Evolutionary conservation across 2,797 vertebrate species (phyloP).

Genomic region (Anolis apletophallus): DNA sequence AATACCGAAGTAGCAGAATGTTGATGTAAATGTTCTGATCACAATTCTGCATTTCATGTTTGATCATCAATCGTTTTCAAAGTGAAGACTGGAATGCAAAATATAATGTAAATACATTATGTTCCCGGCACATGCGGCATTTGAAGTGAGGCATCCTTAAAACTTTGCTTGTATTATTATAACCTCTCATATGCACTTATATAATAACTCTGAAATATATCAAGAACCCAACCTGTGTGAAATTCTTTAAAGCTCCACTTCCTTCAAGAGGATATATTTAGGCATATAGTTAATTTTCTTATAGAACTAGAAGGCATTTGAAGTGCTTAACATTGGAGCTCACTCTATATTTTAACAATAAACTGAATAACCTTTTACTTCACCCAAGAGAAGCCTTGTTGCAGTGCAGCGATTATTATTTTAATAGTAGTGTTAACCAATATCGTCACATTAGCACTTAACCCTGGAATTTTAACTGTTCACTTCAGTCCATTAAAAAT

Average conservation of each 20-base stretch:
- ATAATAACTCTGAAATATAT: not conserved
- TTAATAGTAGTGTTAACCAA: not conserved
- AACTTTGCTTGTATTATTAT: no score
- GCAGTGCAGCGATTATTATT: not conserved
- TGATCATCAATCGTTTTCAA: no score
- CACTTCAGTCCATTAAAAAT: conserved; percentile 1
- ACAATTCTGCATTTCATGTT: not conserved
- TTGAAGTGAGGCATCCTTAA: no score
- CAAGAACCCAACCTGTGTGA: no score
- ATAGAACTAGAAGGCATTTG: not conserved
- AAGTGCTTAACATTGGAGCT: not conserved
- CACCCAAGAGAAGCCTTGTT: not conserved
- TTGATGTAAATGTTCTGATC: conserved; percentile 1
- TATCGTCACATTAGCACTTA: conserved; percentile 1
- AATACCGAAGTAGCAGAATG: not conserved
- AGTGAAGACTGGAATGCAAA: no score
- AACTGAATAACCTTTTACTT: not conserved
- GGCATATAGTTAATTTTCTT: not conserved
- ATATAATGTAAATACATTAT: no score
- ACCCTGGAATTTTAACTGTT: conserved; percentile 22
- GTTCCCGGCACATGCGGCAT: no score
- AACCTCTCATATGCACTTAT: no score
- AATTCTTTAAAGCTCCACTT: not conserved
- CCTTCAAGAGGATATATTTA: not conserved
- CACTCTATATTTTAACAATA: not conserved